Conservation (phyloP, 2,797 vertebrate genomes). For the Scomberomorus guttatus region DNA sequence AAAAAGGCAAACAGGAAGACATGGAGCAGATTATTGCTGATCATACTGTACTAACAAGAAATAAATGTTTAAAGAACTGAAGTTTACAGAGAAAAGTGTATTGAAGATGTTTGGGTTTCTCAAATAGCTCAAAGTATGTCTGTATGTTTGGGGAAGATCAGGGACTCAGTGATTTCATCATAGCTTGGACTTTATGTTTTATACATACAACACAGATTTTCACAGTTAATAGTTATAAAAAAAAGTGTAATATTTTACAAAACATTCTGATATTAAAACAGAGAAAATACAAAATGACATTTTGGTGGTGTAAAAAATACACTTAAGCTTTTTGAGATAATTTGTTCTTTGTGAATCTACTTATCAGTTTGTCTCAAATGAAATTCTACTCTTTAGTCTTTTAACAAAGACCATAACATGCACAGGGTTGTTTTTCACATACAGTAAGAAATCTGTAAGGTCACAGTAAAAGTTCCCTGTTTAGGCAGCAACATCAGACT, state of each 20-base stretch:
- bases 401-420: neutral
- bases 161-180: neutral
- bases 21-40: slow-evolving; percentile 45
- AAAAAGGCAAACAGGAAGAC: slow-evolving; percentile 56
- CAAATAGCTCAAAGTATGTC: neutral
- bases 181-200: slow-evolving; percentile 34
- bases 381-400: neutral
- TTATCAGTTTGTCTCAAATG: neutral
- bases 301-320: slow-evolving; percentile 2
- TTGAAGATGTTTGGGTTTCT: neutral
- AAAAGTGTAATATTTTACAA: slow-evolving; percentile 12
- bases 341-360: neutral
- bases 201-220: slow-evolving; percentile 38
- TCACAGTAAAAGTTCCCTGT: slow-evolving; percentile 47
- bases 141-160: neutral
- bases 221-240: slow-evolving; percentile 22
- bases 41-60: slow-evolving; percentile 23
- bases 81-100: neutral
- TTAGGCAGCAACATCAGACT: slow-evolving; percentile 2
- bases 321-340: neutral
- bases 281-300: slow-evolving; percentile 9
- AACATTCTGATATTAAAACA: slow-evolving; percentile 15
- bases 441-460: slow-evolving; percentile 19
- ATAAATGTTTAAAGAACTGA: slow-evolving; percentile 36
- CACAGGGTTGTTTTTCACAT: slow-evolving; percentile 7